phyloP scores from a whole-genome alignment of 2,888 invertebrate genomes.

The Bombyx huttoni region DNA sequence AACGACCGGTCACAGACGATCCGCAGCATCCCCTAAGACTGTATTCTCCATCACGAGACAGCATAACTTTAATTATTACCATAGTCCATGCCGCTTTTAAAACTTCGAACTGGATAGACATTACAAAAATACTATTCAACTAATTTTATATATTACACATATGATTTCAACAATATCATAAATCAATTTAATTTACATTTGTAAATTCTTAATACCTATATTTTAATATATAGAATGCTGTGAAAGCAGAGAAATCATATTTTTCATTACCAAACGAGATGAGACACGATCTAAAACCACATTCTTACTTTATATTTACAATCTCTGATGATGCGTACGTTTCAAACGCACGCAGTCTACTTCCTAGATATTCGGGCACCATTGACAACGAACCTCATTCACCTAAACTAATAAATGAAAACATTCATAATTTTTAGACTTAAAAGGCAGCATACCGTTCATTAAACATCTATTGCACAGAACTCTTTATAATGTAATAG shows the following conservation, averaged over 20 bases:
- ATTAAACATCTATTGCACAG: neutral
- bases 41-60: neutral
- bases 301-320: conserved; percentile 27
- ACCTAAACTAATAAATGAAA: conserved; percentile 8
- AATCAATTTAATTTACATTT: conserved; percentile 59
- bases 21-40: conserved; percentile 5
- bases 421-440: conserved; percentile 15
- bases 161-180: conserved; percentile 61
- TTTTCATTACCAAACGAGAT: neutral
- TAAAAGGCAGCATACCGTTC: conserved; percentile 1
- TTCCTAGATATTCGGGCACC: conserved; percentile 14
- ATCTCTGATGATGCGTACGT: conserved; percentile 19
- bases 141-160: conserved; percentile 60
- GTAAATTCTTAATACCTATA: conserved; percentile 41
- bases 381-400: conserved; percentile 11
- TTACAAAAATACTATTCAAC: conserved; percentile 57
- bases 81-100: conserved; percentile 4
- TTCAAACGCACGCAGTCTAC: conserved; percentile 27
- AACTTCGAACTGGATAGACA: conserved; percentile 33
- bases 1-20: conserved; percentile 8
- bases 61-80: neutral
- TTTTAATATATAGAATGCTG: neutral
- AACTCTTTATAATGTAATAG: neutral
- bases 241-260: neutral
- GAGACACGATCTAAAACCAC: conserved; percentile 8